Base-by-base conservation (phyloP, 1,140 invertebrate species). In the Hylaeus anthracinus region DNA sequence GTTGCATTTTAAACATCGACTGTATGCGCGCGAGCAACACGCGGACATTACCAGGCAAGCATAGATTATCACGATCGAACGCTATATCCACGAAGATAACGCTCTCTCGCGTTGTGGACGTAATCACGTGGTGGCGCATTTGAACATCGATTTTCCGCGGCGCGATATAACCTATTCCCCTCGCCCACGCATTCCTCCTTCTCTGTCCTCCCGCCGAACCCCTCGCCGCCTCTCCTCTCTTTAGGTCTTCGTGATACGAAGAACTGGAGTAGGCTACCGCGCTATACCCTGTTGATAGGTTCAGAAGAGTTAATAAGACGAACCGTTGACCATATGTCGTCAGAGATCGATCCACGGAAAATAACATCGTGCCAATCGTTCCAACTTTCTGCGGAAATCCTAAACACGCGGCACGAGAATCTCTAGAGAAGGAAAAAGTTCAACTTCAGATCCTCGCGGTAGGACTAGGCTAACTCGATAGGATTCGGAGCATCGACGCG, bases 131-230 rank as follows among this genome's bases (percentile, higher is more conserved):
- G 89, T 90, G 86, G 84, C 82, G 88, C 87, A 88, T 89, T 90
- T 86, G 85, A 86, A 89, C 89, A 92, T 91, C 90, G 91, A 92
- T 91, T 92, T 92, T 92, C 89, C 84, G 84, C 89, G 84, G 60
- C 77, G 77, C 83, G 86, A 82, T 84, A 87, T 86, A 88, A 65
- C 79, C 69, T 73, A 85, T 86, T 89, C 88, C 65, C 70, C 85
- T 70, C 79, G 37, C 73, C 85, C 80, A 86, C 85, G 83, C 73
- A 53, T 64, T 66, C 37, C 51, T 61, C 48, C 63, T 70, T 71
- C 73, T 56, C 70, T 65, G 41, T 58, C 58, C 45, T 71, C n/a
- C 51, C 14, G 12, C 53, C 58, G 51, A 26, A 26, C 69, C 43
- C 41, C 45, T 56, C 78, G 37, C 12, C 74, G 15, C 61, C 56